Conservation (phyloP, 1,140 invertebrate species). For the Caenorhabditis tropicalis region DNA sequence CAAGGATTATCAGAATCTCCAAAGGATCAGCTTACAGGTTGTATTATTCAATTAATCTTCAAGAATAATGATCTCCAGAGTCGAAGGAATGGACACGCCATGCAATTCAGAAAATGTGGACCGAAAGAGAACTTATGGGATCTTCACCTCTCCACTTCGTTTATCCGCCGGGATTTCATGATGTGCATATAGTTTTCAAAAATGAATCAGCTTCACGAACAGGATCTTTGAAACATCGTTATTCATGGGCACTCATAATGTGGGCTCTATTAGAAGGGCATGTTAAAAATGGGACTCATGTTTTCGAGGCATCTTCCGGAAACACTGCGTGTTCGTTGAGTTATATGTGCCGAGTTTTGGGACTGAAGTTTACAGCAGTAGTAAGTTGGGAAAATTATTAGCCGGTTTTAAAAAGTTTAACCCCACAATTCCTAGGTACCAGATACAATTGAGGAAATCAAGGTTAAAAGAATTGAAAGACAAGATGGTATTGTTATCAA, state of each 20-base stretch:
- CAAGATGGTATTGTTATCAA: slow-evolving; percentile 47
- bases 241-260: slow-evolving; percentile 61
- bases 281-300: slow-evolving; percentile 46
- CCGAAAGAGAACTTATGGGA: not conserved
- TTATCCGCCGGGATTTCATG: not conserved
- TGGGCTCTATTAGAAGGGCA: slow-evolving; percentile 58
- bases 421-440: slow-evolving; percentile 20
- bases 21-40: not conserved
- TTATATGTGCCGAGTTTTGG: slow-evolving; percentile 59
- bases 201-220: slow-evolving; percentile 57
- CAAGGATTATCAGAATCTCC: not conserved
- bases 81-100: not conserved
- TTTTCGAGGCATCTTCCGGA: slow-evolving; percentile 61
- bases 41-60: not conserved
- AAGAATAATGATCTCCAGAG: not conserved
- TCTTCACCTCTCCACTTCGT: not conserved
- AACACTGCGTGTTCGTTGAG: slow-evolving; percentile 59
- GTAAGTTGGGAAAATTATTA: not conserved
- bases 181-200: slow-evolving; percentile 45
- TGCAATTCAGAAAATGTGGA: not conserved
- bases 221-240: slow-evolving; percentile 62
- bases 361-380: slow-evolving; percentile 54
- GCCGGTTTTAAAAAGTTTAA: not conserved
- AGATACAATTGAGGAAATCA: slow-evolving; percentile 52
- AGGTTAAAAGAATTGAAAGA: slow-evolving; percentile 47